phyloP scores from a whole-genome alignment of 1,140 invertebrate species.

The Prorops nasuta region DNA sequence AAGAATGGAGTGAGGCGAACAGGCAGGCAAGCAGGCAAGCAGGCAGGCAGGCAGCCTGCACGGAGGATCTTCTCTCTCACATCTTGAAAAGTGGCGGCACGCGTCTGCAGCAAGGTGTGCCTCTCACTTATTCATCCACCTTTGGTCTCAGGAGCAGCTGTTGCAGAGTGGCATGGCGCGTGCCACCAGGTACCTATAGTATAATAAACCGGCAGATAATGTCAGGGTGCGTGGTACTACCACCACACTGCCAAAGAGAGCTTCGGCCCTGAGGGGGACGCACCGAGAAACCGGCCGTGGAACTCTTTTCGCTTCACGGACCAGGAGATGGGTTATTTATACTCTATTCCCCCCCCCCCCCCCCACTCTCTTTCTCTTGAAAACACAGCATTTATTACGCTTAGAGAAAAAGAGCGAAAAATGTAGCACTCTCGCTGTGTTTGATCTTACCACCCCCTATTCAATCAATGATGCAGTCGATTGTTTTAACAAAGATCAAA shows the following conservation, averaged over 20 bases:
- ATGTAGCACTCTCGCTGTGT: no score
- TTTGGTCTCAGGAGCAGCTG: slow-evolving; percentile 10
- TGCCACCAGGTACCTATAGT: slow-evolving; percentile 55
- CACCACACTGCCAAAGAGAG: slow-evolving; percentile 35
- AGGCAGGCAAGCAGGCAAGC: slow-evolving; percentile 5
- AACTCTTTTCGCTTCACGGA: slow-evolving; percentile 17
- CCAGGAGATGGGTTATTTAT: slow-evolving; percentile 20
- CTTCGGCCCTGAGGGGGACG: slow-evolving; percentile 9
- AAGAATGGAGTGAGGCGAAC: background rate
- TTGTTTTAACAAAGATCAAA: no score
- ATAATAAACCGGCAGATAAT: slow-evolving; percentile 54
- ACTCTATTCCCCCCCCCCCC: background rate
- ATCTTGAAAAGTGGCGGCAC: slow-evolving; percentile 50
- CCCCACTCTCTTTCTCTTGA: background rate
- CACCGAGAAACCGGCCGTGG: slow-evolving; percentile 14
- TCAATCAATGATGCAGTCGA: no score
- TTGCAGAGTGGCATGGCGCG: slow-evolving; percentile 44
- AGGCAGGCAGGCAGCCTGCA: slow-evolving; percentile 26
- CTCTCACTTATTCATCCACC: slow-evolving; percentile 44
- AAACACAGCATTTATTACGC: no score
- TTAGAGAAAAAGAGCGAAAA: no score
- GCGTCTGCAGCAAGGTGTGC: slow-evolving; percentile 47
- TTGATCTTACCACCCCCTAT: no score
- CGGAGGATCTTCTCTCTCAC: slow-evolving; percentile 44
- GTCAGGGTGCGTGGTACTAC: slow-evolving; percentile 46